These are phyloP conservation scores for Apolygus lucorum DNA, from an alignment of 1,140 invertebrate species.

Conservation along the genomic window DNA sequence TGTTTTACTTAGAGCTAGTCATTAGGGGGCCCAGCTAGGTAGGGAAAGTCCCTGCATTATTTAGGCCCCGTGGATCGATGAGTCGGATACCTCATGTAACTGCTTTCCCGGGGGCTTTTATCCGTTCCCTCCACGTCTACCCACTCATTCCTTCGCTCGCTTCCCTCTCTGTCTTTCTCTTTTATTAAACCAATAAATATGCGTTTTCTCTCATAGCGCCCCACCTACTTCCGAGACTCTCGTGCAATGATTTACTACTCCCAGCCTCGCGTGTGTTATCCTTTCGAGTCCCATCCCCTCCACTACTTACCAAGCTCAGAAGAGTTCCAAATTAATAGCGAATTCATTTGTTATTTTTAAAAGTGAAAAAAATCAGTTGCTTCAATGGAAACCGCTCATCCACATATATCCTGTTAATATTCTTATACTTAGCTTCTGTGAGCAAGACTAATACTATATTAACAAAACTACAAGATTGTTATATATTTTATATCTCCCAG, in stretches of 20 bases:
- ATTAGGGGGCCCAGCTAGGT: neutral
- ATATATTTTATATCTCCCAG: too few species aligned
- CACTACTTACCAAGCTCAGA: too few species aligned
- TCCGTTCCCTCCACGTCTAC: neutral
- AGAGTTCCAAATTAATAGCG: too few species aligned
- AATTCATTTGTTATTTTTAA: too few species aligned
- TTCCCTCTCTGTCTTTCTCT: neutral
- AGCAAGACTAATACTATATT: too few species aligned
- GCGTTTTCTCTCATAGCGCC: neutral
- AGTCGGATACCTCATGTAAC: neutral
- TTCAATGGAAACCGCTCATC: too few species aligned
- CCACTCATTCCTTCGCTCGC: neutral
- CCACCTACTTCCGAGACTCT: neutral
- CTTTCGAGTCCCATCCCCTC: too few species aligned
- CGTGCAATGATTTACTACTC: neutral
- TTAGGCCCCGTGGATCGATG: neutral
- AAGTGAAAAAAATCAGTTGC: too few species aligned
- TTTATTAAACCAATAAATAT: neutral
- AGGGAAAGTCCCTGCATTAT: neutral
- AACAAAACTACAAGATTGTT: too few species aligned
- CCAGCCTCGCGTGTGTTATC: neutral
- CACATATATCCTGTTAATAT: too few species aligned
- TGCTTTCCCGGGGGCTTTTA: neutral
- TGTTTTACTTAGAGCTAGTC: neutral
- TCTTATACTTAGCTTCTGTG: too few species aligned